phyloP scores from a whole-genome alignment of 2,113 vertebrate species.

The Thymallus thymallus region DNA sequence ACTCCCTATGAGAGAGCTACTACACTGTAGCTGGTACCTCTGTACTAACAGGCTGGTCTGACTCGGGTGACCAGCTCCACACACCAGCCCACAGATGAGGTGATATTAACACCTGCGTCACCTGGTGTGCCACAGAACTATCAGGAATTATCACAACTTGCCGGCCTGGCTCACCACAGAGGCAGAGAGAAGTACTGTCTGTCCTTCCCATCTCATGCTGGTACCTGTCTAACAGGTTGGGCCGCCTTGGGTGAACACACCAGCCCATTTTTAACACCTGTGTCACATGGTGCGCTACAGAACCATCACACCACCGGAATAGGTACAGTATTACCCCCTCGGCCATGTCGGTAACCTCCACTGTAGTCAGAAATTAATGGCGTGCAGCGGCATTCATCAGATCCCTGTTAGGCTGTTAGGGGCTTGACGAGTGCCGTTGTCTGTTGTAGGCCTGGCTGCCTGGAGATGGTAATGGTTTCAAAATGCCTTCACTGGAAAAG shows the following conservation, averaged over 20 bases:
- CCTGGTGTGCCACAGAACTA: no score
- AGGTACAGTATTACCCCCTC: slow-evolving; percentile 18
- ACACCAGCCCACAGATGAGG: not conserved
- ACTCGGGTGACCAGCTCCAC: slow-evolving; percentile 17
- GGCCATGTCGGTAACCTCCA: slow-evolving; percentile 24
- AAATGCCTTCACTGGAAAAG: slow-evolving; percentile 44
- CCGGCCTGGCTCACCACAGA: no score
- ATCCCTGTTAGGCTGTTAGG: slow-evolving; percentile 35
- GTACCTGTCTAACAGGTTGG: no score
- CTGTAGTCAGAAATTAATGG: slow-evolving; percentile 49
- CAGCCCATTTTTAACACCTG: no score
- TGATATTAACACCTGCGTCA: no score
- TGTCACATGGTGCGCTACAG: not conserved
- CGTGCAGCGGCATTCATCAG: slow-evolving; percentile 51
- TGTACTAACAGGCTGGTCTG: slow-evolving; percentile 11
- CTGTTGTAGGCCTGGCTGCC: slow-evolving; percentile 45
- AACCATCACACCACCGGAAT: not conserved
- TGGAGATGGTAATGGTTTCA: slow-evolving; percentile 51
- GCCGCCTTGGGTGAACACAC: no score
- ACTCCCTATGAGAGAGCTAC: slow-evolving; percentile 1
- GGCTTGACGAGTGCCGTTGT: not conserved
- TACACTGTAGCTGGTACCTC: not conserved
- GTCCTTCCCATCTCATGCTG: no score
- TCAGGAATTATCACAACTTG: no score
- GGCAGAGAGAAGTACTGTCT: no score